These are phyloP conservation scores for Kryphioiulus occultus DNA, from an alignment of 2,888 invertebrate species.

Conservation along the genomic window DNA sequence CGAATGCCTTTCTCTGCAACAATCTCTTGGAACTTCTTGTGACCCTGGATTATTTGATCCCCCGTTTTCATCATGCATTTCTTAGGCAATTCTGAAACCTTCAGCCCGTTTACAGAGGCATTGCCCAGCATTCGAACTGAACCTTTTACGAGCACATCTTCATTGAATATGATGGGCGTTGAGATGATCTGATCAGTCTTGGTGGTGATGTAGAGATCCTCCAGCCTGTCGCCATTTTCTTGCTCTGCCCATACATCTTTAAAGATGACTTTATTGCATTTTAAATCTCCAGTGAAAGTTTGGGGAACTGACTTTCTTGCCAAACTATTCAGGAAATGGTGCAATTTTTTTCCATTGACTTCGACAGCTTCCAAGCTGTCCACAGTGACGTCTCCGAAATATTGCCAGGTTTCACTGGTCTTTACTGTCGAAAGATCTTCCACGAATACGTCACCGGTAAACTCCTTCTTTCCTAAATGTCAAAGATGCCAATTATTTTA, in stretches of 20 bases:
- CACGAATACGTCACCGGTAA: conserved; percentile 21
- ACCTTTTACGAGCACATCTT: background rate
- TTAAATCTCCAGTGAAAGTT: background rate
- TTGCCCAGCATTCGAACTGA: background rate
- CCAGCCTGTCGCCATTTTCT: background rate
- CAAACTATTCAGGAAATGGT: background rate
- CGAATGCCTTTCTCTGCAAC: background rate
- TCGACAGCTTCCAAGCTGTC: conserved; percentile 7
- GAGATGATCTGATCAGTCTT: conserved; percentile 41
- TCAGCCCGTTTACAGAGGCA: conserved; percentile 2
- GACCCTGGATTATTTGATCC: conserved; percentile 37
- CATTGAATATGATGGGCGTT: background rate
- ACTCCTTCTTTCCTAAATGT: conserved; percentile 37
- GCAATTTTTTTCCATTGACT: conserved; percentile 1
- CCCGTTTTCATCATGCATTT: conserved; percentile 42
- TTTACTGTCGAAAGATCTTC: background rate
- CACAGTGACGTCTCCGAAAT: conserved; percentile 44
- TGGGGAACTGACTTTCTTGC: conserved; percentile 40
- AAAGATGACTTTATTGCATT: background rate
- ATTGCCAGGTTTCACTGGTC: background rate
- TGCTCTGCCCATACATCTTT: background rate
- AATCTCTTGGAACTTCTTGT: background rate
- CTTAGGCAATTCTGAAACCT: conserved; percentile 45
- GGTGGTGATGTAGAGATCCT: conserved; percentile 36
- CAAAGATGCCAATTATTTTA: background rate